These are phyloP conservation scores for Girardinus metallicus DNA, from an alignment of 2,797 vertebrate species.

Conservation along the genomic window DNA sequence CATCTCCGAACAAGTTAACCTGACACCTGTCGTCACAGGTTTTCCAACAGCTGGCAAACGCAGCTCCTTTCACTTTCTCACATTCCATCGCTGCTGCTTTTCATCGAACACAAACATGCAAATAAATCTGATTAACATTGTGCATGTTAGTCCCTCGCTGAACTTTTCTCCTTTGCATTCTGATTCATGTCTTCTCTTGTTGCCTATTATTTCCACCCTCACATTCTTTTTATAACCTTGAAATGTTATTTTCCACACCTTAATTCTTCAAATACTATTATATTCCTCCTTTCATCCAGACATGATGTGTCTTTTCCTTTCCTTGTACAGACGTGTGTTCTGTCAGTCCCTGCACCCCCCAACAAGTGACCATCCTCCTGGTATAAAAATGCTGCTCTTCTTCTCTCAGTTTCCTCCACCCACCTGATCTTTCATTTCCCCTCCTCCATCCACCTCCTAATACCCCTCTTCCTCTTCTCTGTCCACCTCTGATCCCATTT, in stretches of 20 bases:
- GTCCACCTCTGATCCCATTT: conserved; percentile 74
- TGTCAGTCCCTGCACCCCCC: conserved; percentile 30
- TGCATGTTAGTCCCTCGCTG: not conserved
- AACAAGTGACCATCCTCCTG: conserved; percentile 16
- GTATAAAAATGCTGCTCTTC: conserved; percentile 31
- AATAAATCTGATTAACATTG: conserved; percentile 13
- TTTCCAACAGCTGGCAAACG: conserved; percentile 34
- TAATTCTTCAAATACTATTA: conserved; percentile 38
- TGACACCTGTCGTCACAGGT: conserved; percentile 40
- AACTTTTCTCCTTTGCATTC: conserved; percentile 12
- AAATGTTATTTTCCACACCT: conserved; percentile 36
- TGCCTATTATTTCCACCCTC: conserved; percentile 31
- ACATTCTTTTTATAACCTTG: conserved; percentile 21
- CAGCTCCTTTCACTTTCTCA: conserved; percentile 30
- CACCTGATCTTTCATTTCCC: conserved; percentile 71
- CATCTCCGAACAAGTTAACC: conserved; percentile 31
- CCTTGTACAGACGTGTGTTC: conserved; percentile 45
- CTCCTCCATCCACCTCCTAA: conserved; percentile 57
- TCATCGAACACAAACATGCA: conserved; percentile 9
- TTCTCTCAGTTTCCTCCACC: conserved; percentile 38
- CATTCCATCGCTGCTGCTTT: conserved; percentile 14
- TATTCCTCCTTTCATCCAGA: conserved; percentile 35
- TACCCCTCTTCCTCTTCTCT: conserved; percentile 64
- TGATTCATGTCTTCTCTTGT: conserved; percentile 24
- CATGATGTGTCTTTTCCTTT: conserved; percentile 59